Conservation (phyloP, 2,113 vertebrate genomes). For the Callithrix jacchus region DNA sequence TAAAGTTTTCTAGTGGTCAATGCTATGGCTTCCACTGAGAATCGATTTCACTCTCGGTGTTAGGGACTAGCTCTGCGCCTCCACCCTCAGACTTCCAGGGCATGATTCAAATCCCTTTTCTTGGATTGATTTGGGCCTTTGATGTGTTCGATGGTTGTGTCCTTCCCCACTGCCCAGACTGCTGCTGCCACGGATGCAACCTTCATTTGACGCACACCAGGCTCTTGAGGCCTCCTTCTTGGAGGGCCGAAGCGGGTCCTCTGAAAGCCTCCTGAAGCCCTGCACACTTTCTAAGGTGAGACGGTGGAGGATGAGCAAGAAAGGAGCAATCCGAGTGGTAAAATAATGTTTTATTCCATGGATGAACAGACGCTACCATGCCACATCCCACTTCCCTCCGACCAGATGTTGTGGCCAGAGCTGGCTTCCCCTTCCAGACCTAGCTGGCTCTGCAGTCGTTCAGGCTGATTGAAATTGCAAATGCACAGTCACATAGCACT, state of each 20-base stretch:
- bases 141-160: accelerated
- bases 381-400: conserved; percentile 79
- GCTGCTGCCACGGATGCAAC: accelerated
- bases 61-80: background rate
- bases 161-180: accelerated
- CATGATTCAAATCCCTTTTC: accelerated
- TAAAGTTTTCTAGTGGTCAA: background rate
- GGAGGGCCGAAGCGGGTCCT: accelerated
- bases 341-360: conserved; percentile 90
- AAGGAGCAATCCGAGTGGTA: conserved; percentile 81
- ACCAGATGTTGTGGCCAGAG: conserved; percentile 78
- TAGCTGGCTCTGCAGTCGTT: conserved; percentile 50
- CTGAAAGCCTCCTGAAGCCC: accelerated
- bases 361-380: conserved; percentile 84
- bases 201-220: accelerated
- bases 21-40: accelerated
- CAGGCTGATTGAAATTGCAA: conserved; percentile 56
- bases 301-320: conserved; percentile 25
- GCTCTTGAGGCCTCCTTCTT: background rate
- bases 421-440: conserved; percentile 69
- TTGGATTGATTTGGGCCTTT: background rate
- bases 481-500: conserved; percentile 68
- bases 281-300: accelerated
- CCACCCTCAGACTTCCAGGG: background rate
- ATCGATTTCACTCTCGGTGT: accelerated